Evolutionary conservation across 35 echinoderm and acorn worm genomes (phyloP), one percentile per base, ranked within the genome.

Genomic region (Apostichopus japonicus): DNA sequence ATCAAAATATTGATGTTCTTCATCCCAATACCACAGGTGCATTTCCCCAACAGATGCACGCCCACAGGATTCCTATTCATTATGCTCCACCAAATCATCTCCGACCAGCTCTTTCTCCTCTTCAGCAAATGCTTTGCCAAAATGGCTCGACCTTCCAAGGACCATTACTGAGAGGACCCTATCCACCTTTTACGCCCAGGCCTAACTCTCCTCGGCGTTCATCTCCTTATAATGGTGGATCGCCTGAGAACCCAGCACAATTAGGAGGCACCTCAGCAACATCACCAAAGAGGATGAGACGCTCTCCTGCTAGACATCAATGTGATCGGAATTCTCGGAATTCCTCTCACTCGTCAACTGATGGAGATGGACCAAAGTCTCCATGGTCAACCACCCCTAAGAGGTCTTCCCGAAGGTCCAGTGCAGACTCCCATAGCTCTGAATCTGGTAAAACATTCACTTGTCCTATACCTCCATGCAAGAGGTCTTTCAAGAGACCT

Each of bases 381-480:
- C 54, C 81, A 84, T 22, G 54, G 56, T 57, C 53, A 19, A 75
- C 71, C 21, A 84, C 81, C 55, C 54, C 81, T 57, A 84, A 57
- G 11, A 84, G 23, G 11, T 19, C 10, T 57, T 22, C 54, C 7
- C 13, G 81, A 51, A 58, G 81, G 54, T 84, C 81, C 7, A 84
- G 81, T 84, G 19, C 53, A 19, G 81, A 57, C 16, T 84, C 81
- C 53, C 16, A 17, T 10, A 58, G 17, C 54, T 21, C 71, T 0
- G 54, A 84, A 9, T 22, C 55, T 84, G 81, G 54, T 6, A 84
- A 84, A 54, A 84, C 17, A n/a, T 91, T 91, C 53, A 77, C 52
- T n/a, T 91, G 90, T 58, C 72, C 71, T 25, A 91, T 91, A 57
- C 72, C 86, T 72, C 86, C 86, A 62, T 91, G 90, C 76, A 79